Conservation (phyloP, 2,113 vertebrate species). For the Sinocyclocheilus rhinocerous region DNA sequence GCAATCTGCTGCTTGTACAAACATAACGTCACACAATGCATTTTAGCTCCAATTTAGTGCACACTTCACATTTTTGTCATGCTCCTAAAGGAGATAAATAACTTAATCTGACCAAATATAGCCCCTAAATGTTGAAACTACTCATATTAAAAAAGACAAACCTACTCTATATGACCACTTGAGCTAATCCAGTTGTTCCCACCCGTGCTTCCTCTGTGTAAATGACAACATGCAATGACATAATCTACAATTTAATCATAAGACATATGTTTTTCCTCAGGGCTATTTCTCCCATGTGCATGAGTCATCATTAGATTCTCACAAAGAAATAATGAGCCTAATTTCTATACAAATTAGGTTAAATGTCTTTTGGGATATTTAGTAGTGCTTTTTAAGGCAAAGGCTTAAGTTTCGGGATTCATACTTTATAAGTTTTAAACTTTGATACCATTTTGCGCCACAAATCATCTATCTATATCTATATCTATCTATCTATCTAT, state of each 20-base stretch:
- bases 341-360: not conserved
- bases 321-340: not conserved
- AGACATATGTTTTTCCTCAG: not conserved
- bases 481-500: no score
- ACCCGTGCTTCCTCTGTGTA: slow-evolving; percentile 5
- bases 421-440: not conserved
- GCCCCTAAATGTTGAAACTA: not conserved
- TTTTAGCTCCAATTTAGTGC: not conserved
- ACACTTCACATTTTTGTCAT: not conserved
- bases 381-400: not conserved
- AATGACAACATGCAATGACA: slow-evolving; percentile 17
- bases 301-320: slow-evolving; percentile 19
- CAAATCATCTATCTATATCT: no score
- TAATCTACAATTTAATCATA: slow-evolving; percentile 4
- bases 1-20: slow-evolving; percentile 18
- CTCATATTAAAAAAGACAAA: not conserved
- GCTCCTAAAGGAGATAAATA: not conserved
- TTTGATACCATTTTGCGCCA: not conserved
- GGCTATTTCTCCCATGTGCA: not conserved
- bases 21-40: slow-evolving; percentile 6
- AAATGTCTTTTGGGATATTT: not conserved
- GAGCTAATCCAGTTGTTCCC: slow-evolving; percentile 2
- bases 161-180: not conserved
- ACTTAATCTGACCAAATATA: not conserved
- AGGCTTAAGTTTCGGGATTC: not conserved